Conservation (phyloP, 2,797 vertebrate species). For the Champsocephalus esox region DNA sequence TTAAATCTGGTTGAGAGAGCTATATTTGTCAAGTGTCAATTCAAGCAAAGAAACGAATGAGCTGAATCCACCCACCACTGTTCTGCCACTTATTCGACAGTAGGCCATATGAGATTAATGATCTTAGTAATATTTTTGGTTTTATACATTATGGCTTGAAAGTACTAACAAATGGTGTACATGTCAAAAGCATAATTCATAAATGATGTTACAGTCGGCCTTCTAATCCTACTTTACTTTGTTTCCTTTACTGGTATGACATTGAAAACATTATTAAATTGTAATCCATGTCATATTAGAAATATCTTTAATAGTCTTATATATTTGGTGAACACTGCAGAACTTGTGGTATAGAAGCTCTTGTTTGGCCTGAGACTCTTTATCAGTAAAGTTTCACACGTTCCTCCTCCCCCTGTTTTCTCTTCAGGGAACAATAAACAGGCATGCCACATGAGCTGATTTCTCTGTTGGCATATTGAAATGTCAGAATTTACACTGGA, state of each 20-base stretch:
- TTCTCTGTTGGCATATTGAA: constrained; percentile 80
- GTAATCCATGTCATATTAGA: not conserved
- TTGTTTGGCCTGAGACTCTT: constrained; percentile 6
- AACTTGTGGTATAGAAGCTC: not conserved
- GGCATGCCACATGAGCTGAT: constrained; percentile 63
- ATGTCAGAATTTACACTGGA: constrained; percentile 87
- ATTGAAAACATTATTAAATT: not conserved
- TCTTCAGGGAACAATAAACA: constrained; percentile 56
- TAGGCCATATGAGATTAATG: too few relatives aligned
- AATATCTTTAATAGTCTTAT: not conserved
- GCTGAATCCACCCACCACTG: not conserved
- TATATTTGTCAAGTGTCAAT: too few relatives aligned
- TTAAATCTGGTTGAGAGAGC: too few relatives aligned
- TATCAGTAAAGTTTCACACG: constrained; percentile 53
- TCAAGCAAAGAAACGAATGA: too few relatives aligned
- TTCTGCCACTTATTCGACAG: too few relatives aligned
- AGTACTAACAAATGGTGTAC: not conserved
- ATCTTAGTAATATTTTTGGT: not conserved
- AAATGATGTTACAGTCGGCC: too few relatives aligned
- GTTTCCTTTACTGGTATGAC: not conserved
- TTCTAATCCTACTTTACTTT: too few relatives aligned
- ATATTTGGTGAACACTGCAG: not conserved
- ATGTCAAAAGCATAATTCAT: too few relatives aligned
- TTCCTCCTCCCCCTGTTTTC: not conserved
- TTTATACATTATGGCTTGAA: too few relatives aligned